Evolutionary conservation across 2,888 invertebrate genomes (phyloP), one percentile per base, ranked within the genome.

Genomic region (Drosophila imparisetae): DNA sequence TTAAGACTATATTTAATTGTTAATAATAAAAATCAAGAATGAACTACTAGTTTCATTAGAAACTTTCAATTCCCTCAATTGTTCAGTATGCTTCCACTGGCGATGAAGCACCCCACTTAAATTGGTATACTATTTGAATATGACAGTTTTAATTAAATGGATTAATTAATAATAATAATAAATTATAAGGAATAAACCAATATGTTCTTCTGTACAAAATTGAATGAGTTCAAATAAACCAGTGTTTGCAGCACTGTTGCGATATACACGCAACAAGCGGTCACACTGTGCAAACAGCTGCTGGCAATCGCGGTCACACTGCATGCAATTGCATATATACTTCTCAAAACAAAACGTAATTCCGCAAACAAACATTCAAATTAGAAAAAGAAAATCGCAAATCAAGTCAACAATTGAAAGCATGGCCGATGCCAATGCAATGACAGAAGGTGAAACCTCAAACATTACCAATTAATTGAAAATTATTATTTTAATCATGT

Each of bases 401-500:
- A 60, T 52, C 2, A 27, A 38, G 55, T 45, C 15, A 62, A 54
- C 27, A 53, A 13, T 7, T 13, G 38, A 38, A 45, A 71, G 55
- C 58, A 85, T 89, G 89, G 81, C 89, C 27, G 69, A 75, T 65
- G 89, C 75, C 81, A 72, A 68, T 64, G 67, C 71, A 49, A 49
- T 64, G 38, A 60, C 66, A 48, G 54, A 69, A 62, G 85, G 86
- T 85, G 7, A 57, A 27, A 36, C 18, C 11, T 27, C n/a, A 32
- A 30, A 1, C 15, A 52, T 11, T 7, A 6, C 15, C 4, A 29
- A 30, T 13, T 21, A 40, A 3, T 5, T 13, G 2, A 21, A 40
- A 8, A 18, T 0, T 5, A 15, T 18, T 11, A 21, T 1, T 8
- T 5, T 29, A 45, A 57, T 21, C 5, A 1, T 13, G 6, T 15